Evolutionary conservation across 1,140 invertebrate species (phyloP).

Genomic region (Littorina saxatilis): DNA sequence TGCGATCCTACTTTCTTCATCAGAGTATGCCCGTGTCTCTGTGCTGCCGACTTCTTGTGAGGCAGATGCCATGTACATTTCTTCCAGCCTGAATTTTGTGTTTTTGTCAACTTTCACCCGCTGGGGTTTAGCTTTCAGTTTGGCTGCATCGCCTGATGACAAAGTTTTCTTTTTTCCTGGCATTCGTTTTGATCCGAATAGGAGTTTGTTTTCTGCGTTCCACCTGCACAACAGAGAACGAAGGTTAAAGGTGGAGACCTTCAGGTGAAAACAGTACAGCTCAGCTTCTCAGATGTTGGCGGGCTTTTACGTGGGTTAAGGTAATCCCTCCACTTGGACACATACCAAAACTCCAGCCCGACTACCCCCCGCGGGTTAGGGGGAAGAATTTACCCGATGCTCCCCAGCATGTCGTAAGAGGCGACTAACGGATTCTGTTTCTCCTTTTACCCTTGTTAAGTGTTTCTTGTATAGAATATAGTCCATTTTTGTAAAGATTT

Average conservation of each 20-base stretch:
- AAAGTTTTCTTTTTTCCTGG: constrained; percentile 16
- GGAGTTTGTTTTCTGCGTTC: constrained; percentile 35
- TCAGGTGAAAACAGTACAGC: not conserved
- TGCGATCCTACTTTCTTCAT: too few relatives aligned
- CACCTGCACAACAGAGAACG: constrained; percentile 6
- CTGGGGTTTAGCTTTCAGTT: not conserved
- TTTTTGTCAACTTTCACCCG: not conserved
- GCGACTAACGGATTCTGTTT: too few relatives aligned
- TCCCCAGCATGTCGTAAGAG: too few relatives aligned
- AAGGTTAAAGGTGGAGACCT: not conserved
- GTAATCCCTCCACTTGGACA: too few relatives aligned
- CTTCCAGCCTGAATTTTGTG: constrained; percentile 2
- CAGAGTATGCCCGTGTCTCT: not conserved
- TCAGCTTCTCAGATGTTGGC: not conserved
- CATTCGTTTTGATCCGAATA: constrained; percentile 15
- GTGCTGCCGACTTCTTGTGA: not conserved
- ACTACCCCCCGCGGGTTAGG: not conserved
- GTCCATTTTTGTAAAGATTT: too few relatives aligned
- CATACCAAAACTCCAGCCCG: too few relatives aligned
- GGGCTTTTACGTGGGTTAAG: too few relatives aligned
- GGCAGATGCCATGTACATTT: not conserved
- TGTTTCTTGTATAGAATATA: too few relatives aligned
- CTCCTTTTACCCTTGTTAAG: too few relatives aligned
- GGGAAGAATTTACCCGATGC: not conserved
- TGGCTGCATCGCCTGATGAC: not conserved